phyloP scores from a whole-genome alignment of 2,113 vertebrate species.

The Otocyon megalotis region DNA sequence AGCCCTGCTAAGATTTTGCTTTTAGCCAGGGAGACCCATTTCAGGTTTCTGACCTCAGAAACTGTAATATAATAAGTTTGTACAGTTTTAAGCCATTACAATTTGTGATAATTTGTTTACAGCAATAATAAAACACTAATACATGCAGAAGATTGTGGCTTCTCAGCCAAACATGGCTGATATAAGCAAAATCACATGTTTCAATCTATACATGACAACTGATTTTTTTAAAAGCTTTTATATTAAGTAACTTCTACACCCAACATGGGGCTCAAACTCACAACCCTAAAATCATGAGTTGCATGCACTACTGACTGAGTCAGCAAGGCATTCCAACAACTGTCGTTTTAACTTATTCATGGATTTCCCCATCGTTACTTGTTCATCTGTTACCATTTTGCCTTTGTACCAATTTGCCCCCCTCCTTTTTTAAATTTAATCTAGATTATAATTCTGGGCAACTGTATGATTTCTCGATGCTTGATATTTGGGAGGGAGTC shows the following conservation, averaged over 20 bases:
- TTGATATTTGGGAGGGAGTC: background rate
- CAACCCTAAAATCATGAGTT: background rate
- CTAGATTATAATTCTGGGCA: background rate
- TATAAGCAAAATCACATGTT: background rate
- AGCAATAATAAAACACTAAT: background rate
- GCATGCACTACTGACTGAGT: background rate
- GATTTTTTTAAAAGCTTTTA: background rate
- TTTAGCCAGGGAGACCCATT: background rate
- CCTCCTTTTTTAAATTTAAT: background rate
- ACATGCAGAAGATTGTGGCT: background rate
- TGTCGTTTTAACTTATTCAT: background rate
- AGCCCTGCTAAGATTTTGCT: background rate
- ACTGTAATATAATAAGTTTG: background rate
- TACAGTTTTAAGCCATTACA: background rate
- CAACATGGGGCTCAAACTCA: background rate
- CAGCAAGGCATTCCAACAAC: background rate
- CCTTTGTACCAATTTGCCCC: background rate
- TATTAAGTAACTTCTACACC: background rate
- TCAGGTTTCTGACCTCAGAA: background rate
- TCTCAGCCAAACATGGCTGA: background rate
- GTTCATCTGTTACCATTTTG: background rate
- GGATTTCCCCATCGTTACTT: background rate
- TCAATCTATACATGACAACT: background rate
- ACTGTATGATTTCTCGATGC: background rate
- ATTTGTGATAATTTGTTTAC: background rate